Percentiles rank a stretch among this genome's conserved stretches.
Conservation (phyloP, 2,888 invertebrate species). For the Fissipunctia ypsillon region DNA sequence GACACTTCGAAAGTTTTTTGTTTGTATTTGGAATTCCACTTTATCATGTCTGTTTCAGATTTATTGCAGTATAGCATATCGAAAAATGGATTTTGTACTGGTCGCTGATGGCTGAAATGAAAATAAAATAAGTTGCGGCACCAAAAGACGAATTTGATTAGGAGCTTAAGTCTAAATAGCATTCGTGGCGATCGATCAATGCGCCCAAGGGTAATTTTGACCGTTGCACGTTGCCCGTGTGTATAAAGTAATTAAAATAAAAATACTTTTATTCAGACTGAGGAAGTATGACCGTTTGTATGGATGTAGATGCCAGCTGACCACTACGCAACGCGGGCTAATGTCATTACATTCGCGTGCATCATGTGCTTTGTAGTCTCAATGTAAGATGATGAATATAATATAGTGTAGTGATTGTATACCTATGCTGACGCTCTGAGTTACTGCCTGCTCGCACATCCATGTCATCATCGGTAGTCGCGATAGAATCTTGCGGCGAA, state of each 20-base stretch:
- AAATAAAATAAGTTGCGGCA: slow-evolving; percentile 1
- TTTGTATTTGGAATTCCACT: slow-evolving; percentile 88
- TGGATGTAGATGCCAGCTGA: slow-evolving; percentile 7
- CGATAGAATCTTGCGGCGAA: slow-evolving; percentile 49
- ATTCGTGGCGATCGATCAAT: neutral
- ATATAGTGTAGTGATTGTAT: neutral
- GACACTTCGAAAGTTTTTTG: slow-evolving; percentile 84
- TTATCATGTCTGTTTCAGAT: slow-evolving; percentile 88
- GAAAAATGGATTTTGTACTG: slow-evolving; percentile 79
- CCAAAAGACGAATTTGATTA: neutral
- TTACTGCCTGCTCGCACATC: slow-evolving; percentile 70
- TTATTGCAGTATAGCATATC: slow-evolving; percentile 85
- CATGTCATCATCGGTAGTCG: slow-evolving; percentile 76
- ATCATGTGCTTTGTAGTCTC: neutral
- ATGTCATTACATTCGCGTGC: neutral
- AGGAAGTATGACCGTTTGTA: no score
- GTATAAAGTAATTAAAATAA: no score
- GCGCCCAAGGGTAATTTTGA: neutral
- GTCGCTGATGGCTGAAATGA: slow-evolving; percentile 2
- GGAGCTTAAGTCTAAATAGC: neutral
- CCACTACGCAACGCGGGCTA: neutral
- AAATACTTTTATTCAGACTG: no score
- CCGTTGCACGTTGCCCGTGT: neutral
- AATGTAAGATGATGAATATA: neutral
- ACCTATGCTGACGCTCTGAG: neutral